A percentile compares a stretch with the other conserved stretches of the same genome.
phyloP scores from a whole-genome alignment of 1,140 invertebrate genomes.

The Papilio polytes region DNA sequence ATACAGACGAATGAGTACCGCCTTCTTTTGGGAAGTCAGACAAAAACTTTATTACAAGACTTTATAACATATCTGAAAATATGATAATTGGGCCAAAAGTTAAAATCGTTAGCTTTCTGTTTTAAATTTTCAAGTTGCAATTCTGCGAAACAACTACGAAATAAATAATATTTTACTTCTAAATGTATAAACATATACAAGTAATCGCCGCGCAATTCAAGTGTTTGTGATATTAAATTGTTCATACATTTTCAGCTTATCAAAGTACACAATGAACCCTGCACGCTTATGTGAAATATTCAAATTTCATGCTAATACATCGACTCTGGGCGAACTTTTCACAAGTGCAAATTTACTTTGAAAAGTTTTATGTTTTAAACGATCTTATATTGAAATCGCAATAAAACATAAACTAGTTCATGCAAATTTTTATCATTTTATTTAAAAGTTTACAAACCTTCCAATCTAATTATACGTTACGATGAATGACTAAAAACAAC shows the following conservation, averaged over 20 bases:
- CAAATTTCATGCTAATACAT: slow-evolving; percentile 20
- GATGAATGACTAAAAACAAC: too few species aligned
- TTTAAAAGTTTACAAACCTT: background rate
- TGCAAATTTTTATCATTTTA: background rate
- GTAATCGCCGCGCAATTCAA: background rate
- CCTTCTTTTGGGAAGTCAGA: too few species aligned
- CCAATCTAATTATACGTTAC: too few species aligned
- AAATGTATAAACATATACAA: background rate
- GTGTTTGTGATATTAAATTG: slow-evolving; percentile 5
- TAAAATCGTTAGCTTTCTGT: too few species aligned
- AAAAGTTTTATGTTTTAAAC: slow-evolving; percentile 11
- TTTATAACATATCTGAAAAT: background rate
- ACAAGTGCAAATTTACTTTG: slow-evolving; percentile 6
- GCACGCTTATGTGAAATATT: slow-evolving; percentile 22
- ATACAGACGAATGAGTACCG: too few species aligned
- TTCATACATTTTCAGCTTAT: slow-evolving; percentile 9
- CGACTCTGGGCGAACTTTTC: background rate
- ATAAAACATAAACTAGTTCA: background rate
- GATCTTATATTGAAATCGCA: background rate
- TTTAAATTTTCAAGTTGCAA: background rate
- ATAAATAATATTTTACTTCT: background rate
- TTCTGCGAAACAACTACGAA: background rate
- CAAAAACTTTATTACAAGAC: too few species aligned
- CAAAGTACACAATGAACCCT: slow-evolving; percentile 11
- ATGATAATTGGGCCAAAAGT: too few species aligned